Evolutionary conservation across 2,888 invertebrate genomes (phyloP), one percentile per base, ranked within the genome.

Genomic region (Plebejus melissa): DNA sequence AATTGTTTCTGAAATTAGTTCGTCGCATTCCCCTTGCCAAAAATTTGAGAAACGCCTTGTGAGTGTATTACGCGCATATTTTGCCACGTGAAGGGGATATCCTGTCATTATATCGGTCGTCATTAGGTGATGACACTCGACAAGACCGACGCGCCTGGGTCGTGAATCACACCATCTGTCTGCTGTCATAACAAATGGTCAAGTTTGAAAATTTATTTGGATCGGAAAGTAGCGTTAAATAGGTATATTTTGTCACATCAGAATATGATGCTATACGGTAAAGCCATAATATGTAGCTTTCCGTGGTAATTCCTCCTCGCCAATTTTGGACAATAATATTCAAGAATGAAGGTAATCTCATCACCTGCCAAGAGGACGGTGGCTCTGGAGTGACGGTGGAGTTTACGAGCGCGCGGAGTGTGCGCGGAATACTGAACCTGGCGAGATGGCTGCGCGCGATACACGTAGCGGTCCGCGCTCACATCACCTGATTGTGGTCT

Each of bases 391-490:
- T 32, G 22, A 9, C 6, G 54, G 72, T 41, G 69, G 74, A 77
- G 76, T 70, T 76, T 74, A 76, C 57, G 58, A 32, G 38, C 28
- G 54, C 54, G 72, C 11, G 65, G n/a, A 54, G 9, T 77, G 81
- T 79, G 80, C 71, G 6, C 65, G 58, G 81, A 81, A 79, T 81
- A 81, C 80, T 76, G 78, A 82, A 82, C 82, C 83, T 85, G 80
- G 83, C 87, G 80, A 85, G 65, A 65, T 65, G 13, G 79, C 80
- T 81, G 80, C 81, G 81, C 81, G 80, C 81, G 81, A 84, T 83
- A 87, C 83, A 82, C 82, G 75, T 81, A 82, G 80, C 82, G 79
- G 82, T 79, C 46, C n/a, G 9, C n/a, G 6, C 7, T 58, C 28
- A 54, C 54, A 13, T 13, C 54, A 54, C 16, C 1, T 54, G 54